Percentiles rank a stretch among this genome's conserved stretches.
Conservation (phyloP, 1,140 invertebrate genomes). For the Anadara kagoshimensis region DNA sequence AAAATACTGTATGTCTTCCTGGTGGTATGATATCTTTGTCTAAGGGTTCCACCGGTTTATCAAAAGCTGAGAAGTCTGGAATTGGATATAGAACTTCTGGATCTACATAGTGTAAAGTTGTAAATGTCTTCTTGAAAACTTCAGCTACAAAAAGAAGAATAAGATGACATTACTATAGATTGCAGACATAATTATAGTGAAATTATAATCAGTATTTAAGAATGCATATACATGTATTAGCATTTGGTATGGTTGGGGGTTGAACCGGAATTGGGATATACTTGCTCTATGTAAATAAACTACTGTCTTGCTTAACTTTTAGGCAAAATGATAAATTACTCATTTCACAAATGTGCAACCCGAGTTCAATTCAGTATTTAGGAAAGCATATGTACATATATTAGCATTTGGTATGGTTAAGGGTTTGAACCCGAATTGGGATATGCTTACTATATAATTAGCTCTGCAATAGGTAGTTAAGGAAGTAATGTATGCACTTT, state of each 20-base stretch:
- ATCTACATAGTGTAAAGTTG: slow-evolving; percentile 75
- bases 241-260: neutral
- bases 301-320: no score
- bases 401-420: neutral
- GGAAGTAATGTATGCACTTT: no score
- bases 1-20: slow-evolving; percentile 76
- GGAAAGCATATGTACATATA: neutral
- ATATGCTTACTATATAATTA: no score
- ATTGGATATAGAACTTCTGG: slow-evolving; percentile 95
- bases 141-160: slow-evolving; percentile 75
- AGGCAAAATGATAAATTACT: no score
- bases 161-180: neutral
- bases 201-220: neutral
- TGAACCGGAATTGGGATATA: no score
- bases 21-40: slow-evolving; percentile 73
- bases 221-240: neutral
- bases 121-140: slow-evolving; percentile 91
- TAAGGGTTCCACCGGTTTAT: slow-evolving; percentile 76
- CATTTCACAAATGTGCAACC: no score
- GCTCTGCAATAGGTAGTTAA: no score
- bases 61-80: slow-evolving; percentile 87
- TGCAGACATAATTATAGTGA: neutral
- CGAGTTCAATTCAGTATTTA: no score
- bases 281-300: no score
- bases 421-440: no score